phyloP scores from a whole-genome alignment of 2,888 invertebrate genomes.

The Eilema griseolum region DNA sequence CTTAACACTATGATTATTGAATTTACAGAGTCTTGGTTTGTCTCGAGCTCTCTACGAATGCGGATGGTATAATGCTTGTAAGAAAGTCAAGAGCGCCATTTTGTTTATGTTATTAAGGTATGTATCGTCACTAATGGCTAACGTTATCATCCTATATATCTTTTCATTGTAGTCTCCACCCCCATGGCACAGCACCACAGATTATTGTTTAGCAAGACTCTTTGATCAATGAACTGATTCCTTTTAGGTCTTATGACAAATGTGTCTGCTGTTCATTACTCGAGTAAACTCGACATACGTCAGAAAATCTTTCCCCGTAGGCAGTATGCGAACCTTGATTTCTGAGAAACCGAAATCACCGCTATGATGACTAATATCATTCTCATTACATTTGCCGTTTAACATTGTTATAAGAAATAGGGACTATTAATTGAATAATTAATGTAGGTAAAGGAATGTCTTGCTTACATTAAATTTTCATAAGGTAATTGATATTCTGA shows the following conservation, averaged over 20 bases:
- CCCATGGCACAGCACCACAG: background rate
- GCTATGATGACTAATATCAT: too few relatives aligned
- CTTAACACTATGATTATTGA: background rate
- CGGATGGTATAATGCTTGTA: slow-evolving; percentile 60
- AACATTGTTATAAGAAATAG: background rate
- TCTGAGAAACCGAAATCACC: too few relatives aligned
- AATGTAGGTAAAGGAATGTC: background rate
- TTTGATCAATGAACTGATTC: background rate
- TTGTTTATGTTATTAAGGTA: slow-evolving; percentile 61
- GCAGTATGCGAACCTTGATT: too few relatives aligned
- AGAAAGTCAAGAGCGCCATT: slow-evolving; percentile 49
- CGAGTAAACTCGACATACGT: background rate
- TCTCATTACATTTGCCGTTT: background rate
- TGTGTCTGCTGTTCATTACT: background rate
- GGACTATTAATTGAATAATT: background rate
- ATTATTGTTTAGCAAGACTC: background rate
- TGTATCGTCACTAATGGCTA: background rate
- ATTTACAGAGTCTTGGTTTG: slow-evolving; percentile 54
- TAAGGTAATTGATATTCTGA: background rate
- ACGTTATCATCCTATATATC: too few relatives aligned
- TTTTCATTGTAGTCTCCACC: background rate
- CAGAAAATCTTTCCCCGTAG: too few relatives aligned
- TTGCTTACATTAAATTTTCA: background rate
- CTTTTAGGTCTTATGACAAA: background rate
- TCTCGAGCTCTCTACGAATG: slow-evolving; percentile 57